Conservation (phyloP, 2,113 vertebrate species). For the Barnardius zonarius region DNA sequence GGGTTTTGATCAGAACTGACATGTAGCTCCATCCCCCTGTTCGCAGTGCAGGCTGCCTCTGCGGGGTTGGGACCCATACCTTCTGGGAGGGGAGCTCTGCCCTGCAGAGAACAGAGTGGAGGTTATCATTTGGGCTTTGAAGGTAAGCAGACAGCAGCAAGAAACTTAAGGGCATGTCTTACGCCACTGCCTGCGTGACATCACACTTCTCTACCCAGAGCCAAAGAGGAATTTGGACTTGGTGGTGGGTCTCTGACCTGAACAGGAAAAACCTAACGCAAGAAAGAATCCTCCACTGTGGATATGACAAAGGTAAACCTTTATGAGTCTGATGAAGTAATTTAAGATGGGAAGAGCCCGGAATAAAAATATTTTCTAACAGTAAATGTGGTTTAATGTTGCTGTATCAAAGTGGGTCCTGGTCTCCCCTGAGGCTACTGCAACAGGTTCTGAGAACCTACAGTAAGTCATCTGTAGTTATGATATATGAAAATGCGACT, state of each 20-base stretch:
- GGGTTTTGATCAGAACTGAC: conserved; percentile 33
- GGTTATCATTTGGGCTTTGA: not conserved
- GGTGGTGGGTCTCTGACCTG: fast-evolving
- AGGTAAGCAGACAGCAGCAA: not conserved
- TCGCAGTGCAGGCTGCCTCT: not conserved
- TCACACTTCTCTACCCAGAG: not conserved
- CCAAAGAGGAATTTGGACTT: not conserved
- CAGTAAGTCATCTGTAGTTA: not conserved
- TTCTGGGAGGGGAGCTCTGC: not conserved
- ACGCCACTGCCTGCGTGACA: not conserved
- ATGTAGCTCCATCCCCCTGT: conserved; percentile 8
- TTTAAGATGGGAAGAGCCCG: not conserved
- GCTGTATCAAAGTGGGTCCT: fast-evolving
- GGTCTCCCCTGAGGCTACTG: not conserved
- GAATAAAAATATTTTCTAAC: not conserved
- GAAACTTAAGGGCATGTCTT: not conserved
- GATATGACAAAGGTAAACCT: not conserved
- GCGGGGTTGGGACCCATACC: not conserved
- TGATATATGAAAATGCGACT: not conserved
- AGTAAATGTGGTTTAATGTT: not conserved
- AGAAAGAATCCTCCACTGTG: not conserved
- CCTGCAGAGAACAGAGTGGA: not conserved
- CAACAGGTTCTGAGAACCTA: not conserved
- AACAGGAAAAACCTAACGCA: fast-evolving
- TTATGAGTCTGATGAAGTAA: not conserved